Evolutionary conservation across 1,140 invertebrate genomes (phyloP), one percentile per base, ranked within the genome.

Genomic region (Trypoxylus dichotomus): DNA sequence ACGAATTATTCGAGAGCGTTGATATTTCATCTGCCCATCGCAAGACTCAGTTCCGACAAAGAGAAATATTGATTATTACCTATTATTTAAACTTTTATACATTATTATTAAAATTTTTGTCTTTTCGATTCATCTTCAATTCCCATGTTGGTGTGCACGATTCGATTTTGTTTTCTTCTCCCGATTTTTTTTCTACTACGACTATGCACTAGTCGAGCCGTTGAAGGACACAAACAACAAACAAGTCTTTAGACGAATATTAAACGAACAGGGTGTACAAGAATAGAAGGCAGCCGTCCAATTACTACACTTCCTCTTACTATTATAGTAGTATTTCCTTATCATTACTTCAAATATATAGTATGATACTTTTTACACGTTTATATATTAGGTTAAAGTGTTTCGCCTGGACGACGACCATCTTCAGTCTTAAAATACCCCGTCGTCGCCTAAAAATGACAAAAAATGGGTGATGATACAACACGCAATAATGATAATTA

Each of bases 371-470:
- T 74, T 74, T 74, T 74, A 74, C 27, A 74, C 21, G 43, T 72
- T n/a, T 74, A 19, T 58, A 32, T 43, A 77, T 74, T 72, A 68
- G 76, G 41, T 77, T 72, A 77, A 54, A 74, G 47, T 74, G 29
- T 42, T 43, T 37, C 32, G 47, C 19, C 77, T 78, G 72, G 72
- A 41, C 77, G 27, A 68, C 60, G 60, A 68, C 60, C 60, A 68
- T 75, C 80, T 81, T 85, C 84, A 85, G 84, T 85, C 84, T 83
- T 80, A 81, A 79, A 47, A 78, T 80, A 78, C 80, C 79, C 79
- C 81, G 72, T 74, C 72, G 29, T 37, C 72, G 72, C 72, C 72
- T 79, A 75, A 72, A 76, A 78, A 76, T 76, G 75, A 76, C 60
- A 54, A 74, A 76, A 47, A 73, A 74, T 74, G 72, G 77, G 77